A percentile compares a stretch with the other conserved stretches of the same genome.
Conservation (phyloP, 2,888 invertebrate genomes). For the Crioceris asparagi region DNA sequence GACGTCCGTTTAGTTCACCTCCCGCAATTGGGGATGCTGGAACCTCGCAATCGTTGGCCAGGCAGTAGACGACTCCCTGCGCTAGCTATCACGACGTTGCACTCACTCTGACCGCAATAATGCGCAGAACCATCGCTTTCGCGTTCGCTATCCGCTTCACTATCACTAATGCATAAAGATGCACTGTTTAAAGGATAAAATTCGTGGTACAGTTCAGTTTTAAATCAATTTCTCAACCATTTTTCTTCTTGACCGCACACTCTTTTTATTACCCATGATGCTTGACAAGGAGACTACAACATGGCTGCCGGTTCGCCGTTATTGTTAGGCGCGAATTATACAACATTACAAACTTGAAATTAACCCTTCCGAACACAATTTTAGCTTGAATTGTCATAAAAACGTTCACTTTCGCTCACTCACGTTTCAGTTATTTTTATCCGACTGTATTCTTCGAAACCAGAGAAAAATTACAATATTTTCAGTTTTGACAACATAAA, state of each 20-base stretch:
- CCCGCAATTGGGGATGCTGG: constrained; percentile 39
- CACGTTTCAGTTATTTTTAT: too few species aligned
- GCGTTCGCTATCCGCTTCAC: constrained; percentile 31
- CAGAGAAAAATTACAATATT: too few species aligned
- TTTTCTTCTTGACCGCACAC: constrained; percentile 20
- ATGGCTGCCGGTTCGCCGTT: constrained; percentile 41
- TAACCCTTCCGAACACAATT: too few species aligned
- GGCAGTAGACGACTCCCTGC: constrained; percentile 38
- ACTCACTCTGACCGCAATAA: constrained; percentile 37
- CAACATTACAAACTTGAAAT: too few species aligned
- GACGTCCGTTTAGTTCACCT: constrained; percentile 34
- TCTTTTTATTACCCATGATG: constrained; percentile 39
- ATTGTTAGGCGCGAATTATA: constrained; percentile 38
- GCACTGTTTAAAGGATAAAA: constrained; percentile 23
- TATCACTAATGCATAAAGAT: constrained; percentile 29
- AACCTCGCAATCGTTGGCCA: constrained; percentile 32
- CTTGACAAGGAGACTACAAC: constrained; percentile 38
- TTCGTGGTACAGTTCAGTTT: constrained; percentile 20
- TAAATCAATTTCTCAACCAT: constrained; percentile 20
- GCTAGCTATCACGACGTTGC: constrained; percentile 39
- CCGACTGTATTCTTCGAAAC: too few species aligned
- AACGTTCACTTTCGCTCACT: too few species aligned
- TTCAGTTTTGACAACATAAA: too few species aligned
- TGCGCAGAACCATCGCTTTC: constrained; percentile 39
- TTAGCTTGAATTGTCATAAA: too few species aligned